Base-by-base conservation (phyloP, 2,797 vertebrate species). In the Avahi laniger region DNA sequence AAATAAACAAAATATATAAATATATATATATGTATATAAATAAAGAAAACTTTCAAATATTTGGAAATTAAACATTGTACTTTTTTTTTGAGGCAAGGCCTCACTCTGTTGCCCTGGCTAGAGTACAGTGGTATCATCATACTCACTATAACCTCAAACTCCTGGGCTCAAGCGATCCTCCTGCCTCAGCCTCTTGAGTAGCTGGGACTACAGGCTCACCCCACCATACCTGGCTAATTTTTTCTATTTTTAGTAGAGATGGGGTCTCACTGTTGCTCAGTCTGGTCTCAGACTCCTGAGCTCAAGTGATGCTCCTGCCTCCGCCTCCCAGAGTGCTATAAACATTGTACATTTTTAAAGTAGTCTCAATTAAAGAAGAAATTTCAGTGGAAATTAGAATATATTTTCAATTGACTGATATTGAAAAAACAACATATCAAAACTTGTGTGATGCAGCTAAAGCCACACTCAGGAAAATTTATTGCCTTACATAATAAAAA, bases 351-450 rank as follows among this genome's bases (percentile, higher is more conserved):
- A 78, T 73, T 92, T 87, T 76, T 59, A 57, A 91, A 81, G 38
- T 92, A 57, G 18, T 73, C n/a, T 67, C 59, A 80, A 7, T 86
- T 79, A 93, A 54, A 52, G 35, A 90, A 73, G 73, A 86, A 86
- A 81, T 82, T 22, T 86, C 38, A 63, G 2, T 33, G 13, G 52
- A 72, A 79, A 50, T 57, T 73, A 38, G 24, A 94, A 35, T 80
- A 38, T 81, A 82, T 69, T 81, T 96, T 93, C 52, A 95, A 35
- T 12, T 82, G 52, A 93, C 63, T 70, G 26, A 57, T 57, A 57
- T 26, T 57, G 54, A 83, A n/a, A 81, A 83, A 54, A 30, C 33
- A 93, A 30, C 18, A 10, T 91, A 61, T 73, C 61, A 95, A 89
- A 89, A 81, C 75, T 50, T 72, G 30, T 78, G 26, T 73, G 46